A percentile compares a stretch with the other conserved stretches of the same genome.
phyloP scores from a whole-genome alignment of 1,140 invertebrate genomes.

The Formica exsecta region DNA sequence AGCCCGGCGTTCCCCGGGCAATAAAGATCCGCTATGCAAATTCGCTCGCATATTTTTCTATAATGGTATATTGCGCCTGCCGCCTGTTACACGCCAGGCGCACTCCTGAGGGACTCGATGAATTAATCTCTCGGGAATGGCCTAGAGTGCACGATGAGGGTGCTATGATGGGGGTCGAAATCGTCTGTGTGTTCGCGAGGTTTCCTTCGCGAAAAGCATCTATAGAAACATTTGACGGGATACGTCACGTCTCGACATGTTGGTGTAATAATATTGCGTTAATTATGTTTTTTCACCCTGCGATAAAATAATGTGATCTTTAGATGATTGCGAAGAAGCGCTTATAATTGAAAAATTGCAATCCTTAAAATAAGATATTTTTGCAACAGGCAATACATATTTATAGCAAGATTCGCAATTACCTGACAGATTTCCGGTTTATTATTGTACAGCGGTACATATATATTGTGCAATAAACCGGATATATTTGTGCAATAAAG shows the following conservation, averaged over 20 bases:
- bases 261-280: not conserved
- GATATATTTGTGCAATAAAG: conserved; percentile 24
- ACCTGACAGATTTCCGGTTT: not conserved
- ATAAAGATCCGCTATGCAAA: conserved; percentile 81
- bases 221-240: not conserved
- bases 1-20: conserved; percentile 72
- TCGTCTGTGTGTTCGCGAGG: not conserved
- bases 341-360: not conserved
- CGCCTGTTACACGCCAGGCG: conserved; percentile 31
- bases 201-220: not conserved
- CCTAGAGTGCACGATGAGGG: not conserved
- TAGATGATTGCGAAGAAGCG: not conserved
- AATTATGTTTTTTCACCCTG: not conserved
- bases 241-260: not conserved
- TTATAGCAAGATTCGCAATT: conserved; percentile 21
- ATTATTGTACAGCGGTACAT: not conserved
- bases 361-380: not conserved
- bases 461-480: too few relatives aligned
- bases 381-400: not conserved
- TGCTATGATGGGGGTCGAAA: not conserved
- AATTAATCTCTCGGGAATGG: conserved; percentile 64
- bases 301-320: not conserved
- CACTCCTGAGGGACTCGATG: conserved; percentile 56
- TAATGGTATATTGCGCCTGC: conserved; percentile 62
- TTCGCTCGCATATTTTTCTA: conserved; percentile 79